Evolutionary conservation across 2,113 vertebrate genomes (phyloP).

Genomic region (Verasper variegatus): DNA sequence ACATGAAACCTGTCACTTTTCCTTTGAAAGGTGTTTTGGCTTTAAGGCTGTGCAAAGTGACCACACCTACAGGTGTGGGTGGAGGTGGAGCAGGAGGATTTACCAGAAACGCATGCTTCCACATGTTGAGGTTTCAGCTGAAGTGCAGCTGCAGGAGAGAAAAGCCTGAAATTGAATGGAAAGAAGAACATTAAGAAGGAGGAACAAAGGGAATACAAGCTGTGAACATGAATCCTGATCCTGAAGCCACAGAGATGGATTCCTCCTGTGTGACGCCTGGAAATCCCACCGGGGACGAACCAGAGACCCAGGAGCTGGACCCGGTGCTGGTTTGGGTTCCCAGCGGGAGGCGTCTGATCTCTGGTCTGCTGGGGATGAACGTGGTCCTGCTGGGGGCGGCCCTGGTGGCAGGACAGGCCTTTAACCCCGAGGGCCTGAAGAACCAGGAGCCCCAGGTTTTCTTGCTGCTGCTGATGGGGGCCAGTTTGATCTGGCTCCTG

Average conservation of each 20-base stretch:
- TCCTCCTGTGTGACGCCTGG: background rate
- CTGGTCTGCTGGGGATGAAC: slow-evolving; percentile 89
- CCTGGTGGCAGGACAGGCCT: slow-evolving; percentile 85
- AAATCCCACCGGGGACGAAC: background rate
- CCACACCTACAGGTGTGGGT: slow-evolving; percentile 33
- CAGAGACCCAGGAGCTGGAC: slow-evolving; percentile 19
- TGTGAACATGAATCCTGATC: slow-evolving; percentile 21
- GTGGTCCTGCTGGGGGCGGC: slow-evolving; percentile 88
- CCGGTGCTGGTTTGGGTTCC: slow-evolving; percentile 73
- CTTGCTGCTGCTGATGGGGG: slow-evolving; percentile 84
- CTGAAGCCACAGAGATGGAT: background rate
- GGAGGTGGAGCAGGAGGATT: background rate
- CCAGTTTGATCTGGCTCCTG: slow-evolving; percentile 85
- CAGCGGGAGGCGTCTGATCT: slow-evolving; percentile 85
- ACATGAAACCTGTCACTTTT: slow-evolving; percentile 12
- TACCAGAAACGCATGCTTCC: background rate
- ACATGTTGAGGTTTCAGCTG: background rate
- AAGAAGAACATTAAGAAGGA: background rate
- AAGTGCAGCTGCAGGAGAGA: background rate
- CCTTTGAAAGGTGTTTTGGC: slow-evolving; percentile 21
- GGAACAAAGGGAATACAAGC: background rate
- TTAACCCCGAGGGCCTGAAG: slow-evolving; percentile 79
- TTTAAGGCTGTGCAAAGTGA: background rate
- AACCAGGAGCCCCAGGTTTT: slow-evolving; percentile 83
- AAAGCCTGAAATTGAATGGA: background rate